A percentile compares a stretch with the other conserved stretches of the same genome.
Conservation (phyloP, 2,797 vertebrate species). For the Hipposideros larvatus region DNA sequence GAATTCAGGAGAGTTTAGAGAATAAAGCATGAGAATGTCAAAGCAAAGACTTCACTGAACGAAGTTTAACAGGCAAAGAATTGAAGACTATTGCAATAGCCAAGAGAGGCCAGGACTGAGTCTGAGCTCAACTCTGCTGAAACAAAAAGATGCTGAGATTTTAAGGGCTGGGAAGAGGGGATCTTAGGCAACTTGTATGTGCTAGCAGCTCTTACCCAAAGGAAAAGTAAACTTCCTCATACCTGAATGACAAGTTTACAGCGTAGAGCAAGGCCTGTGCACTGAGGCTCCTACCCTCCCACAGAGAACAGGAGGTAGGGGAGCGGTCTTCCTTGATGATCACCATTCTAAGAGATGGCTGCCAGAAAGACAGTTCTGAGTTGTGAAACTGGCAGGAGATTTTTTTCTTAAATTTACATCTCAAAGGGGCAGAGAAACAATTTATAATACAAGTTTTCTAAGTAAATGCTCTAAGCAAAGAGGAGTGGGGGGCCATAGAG, state of each 20-base stretch:
- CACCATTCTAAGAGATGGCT: not conserved
- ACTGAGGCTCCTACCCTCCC: too few relatives aligned
- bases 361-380: not conserved
- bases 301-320: not conserved
- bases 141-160: too few relatives aligned
- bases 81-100: not conserved
- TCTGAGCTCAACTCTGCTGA: too few relatives aligned
- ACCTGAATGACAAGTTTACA: too few relatives aligned
- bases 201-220: too few relatives aligned
- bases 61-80: not conserved
- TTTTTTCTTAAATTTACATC: not conserved
- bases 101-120: too few relatives aligned
- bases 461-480: not conserved
- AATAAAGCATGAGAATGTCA: not conserved
- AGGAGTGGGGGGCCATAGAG: not conserved
- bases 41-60: not conserved
- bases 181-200: too few relatives aligned
- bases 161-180: too few relatives aligned
- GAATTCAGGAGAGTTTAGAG: not conserved
- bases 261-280: too few relatives aligned
- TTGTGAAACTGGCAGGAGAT: not conserved
- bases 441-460: not conserved
- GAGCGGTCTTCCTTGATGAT: not conserved
- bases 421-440: not conserved
- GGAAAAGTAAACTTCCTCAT: too few relatives aligned